Evolutionary conservation across 2,113 vertebrate species (phyloP).

Genomic region (Leuciscus idus): DNA sequence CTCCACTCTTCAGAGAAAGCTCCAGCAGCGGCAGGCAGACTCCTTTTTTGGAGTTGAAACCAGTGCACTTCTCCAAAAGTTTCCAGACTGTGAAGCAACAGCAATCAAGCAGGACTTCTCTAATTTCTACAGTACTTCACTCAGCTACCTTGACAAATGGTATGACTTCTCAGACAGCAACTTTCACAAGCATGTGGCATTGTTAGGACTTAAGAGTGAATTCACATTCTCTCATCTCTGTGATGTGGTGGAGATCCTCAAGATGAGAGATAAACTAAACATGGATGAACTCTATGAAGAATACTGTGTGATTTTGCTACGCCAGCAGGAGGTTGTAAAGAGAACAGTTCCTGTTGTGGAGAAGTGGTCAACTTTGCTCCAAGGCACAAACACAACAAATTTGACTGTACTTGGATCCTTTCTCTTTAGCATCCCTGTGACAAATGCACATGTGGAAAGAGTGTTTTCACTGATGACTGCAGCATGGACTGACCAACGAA

Average conservation of each 20-base stretch:
- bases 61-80: no score
- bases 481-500: constrained; percentile 29
- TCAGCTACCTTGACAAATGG: constrained; percentile 53
- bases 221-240: constrained; percentile 44
- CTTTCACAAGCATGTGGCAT: constrained; percentile 37
- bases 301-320: no score
- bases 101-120: no score
- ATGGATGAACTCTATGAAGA: constrained; percentile 29
- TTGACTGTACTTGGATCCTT: constrained; percentile 49
- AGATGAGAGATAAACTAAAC: constrained; percentile 48
- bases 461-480: constrained; percentile 47
- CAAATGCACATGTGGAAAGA: constrained; percentile 48
- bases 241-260: constrained; percentile 49
- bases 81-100: no score
- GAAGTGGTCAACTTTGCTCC: constrained; percentile 52
- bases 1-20: no score
- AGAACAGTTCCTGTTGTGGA: constrained; percentile 50
- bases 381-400: constrained; percentile 53
- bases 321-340: constrained; percentile 40
- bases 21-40: no score
- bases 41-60: no score
- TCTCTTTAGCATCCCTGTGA: constrained; percentile 52
- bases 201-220: constrained; percentile 48
- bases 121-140: neutral
- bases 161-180: constrained; percentile 50